Conservation (phyloP, 2,797 vertebrate species). For the Hemitrygon akajei region DNA sequence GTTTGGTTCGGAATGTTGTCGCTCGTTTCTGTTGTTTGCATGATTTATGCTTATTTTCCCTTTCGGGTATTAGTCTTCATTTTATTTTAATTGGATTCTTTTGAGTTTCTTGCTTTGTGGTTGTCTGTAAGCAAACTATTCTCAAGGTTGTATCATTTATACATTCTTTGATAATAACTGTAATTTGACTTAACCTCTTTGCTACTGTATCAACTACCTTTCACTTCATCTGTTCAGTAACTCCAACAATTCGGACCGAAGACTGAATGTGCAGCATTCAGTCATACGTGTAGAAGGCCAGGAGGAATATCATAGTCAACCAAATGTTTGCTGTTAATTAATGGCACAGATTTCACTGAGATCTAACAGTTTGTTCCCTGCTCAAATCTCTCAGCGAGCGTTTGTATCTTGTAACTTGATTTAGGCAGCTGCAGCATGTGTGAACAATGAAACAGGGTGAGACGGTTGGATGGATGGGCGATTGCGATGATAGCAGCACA, state of each 20-base stretch:
- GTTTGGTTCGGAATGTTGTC: too few relatives aligned
- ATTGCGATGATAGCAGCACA: neutral
- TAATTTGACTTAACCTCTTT: too few relatives aligned
- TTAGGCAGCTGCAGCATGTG: neutral
- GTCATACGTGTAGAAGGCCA: too few relatives aligned
- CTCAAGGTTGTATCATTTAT: too few relatives aligned
- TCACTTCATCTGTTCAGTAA: neutral
- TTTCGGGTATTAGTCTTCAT: too few relatives aligned
- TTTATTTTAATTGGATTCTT: too few relatives aligned
- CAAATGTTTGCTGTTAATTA: slow-evolving; percentile 1
- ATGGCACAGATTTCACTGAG: neutral
- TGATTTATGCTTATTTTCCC: too few relatives aligned
- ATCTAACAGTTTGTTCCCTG: neutral
- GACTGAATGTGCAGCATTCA: neutral
- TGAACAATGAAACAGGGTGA: neutral
- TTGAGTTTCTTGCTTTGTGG: too few relatives aligned
- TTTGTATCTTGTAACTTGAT: neutral
- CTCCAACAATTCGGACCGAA: neutral
- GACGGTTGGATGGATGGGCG: neutral
- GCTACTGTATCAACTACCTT: neutral
- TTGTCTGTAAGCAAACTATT: too few relatives aligned
- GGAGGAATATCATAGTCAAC: neutral
- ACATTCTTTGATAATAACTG: too few relatives aligned
- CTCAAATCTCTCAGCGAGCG: neutral
- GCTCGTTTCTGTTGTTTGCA: too few relatives aligned